These are phyloP conservation scores for Neotoma lepida DNA, from an alignment of 2,113 vertebrate genomes.

Conservation along the genomic window DNA sequence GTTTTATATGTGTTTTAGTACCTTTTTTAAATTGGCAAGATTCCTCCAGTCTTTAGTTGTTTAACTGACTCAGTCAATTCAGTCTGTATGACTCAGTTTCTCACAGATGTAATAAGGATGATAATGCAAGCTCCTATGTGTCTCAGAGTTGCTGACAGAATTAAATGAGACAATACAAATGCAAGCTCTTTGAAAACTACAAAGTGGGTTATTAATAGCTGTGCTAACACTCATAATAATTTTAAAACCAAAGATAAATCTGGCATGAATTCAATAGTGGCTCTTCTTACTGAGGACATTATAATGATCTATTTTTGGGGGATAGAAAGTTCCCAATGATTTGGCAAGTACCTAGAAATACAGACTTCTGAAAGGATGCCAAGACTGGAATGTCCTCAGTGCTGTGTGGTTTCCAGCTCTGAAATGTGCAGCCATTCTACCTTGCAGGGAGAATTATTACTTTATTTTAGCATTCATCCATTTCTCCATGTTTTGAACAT, in stretches of 20 bases:
- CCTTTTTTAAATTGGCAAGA: not conserved
- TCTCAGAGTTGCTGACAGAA: constrained; percentile 20
- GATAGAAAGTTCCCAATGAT: constrained; percentile 59
- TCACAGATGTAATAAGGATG: not conserved
- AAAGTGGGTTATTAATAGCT: constrained; percentile 61
- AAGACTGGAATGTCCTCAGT: constrained; percentile 13
- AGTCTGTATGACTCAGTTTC: constrained; percentile 21
- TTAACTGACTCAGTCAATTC: not conserved
- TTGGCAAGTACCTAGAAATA: constrained; percentile 66
- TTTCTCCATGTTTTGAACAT: constrained; percentile 25
- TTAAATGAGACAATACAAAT: constrained; percentile 46
- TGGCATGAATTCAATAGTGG: constrained; percentile 65
- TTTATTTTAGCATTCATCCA: constrained; percentile 52
- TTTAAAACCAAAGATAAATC: constrained; percentile 66
- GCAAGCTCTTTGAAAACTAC: constrained; percentile 49
- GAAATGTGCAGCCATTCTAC: not conserved
- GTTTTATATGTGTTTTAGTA: not conserved
- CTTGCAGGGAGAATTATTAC: constrained; percentile 44
- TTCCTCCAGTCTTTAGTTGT: not conserved
- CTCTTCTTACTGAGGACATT: constrained; percentile 50
- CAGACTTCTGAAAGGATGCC: constrained; percentile 47
- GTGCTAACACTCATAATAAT: constrained; percentile 66
- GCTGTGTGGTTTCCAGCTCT: not conserved
- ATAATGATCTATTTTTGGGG: constrained; percentile 74
- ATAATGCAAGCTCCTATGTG: not conserved